A percentile compares a stretch with the other conserved stretches of the same genome.
Conservation (phyloP, 2,113 vertebrate genomes). For the Oreochromis aureus region DNA sequence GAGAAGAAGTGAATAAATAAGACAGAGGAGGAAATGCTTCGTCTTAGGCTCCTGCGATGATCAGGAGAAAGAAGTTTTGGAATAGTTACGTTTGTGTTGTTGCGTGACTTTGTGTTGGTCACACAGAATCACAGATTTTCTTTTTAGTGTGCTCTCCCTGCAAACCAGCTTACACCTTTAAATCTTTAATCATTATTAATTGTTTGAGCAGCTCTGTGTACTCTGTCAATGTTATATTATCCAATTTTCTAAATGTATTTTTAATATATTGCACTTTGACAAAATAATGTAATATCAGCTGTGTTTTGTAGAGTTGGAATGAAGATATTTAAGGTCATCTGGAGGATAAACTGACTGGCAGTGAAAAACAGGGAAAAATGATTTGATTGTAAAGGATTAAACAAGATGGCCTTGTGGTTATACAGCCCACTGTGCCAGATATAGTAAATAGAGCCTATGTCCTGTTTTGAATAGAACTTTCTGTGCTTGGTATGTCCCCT, state of each 20-base stretch:
- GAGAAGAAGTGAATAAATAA: not conserved
- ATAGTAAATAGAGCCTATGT: rapidly evolving
- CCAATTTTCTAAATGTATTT: not conserved
- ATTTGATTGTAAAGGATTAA: not conserved
- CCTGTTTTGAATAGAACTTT: not conserved
- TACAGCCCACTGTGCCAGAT: not conserved
- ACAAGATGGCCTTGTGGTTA: not conserved
- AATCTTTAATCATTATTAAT: rapidly evolving
- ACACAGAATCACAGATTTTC: not conserved
- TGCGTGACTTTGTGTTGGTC: rapidly evolving
- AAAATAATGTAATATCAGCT: not conserved
- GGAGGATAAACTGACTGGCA: not conserved
- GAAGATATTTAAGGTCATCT: not conserved
- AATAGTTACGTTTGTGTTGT: not conserved
- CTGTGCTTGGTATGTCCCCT: not conserved
- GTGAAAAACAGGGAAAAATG: not conserved
- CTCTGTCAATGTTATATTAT: not conserved
- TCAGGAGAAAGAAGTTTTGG: not conserved
- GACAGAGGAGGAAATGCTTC: not conserved
- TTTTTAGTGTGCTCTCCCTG: rapidly evolving
- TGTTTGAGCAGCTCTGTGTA: not conserved
- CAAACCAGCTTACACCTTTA: not conserved
- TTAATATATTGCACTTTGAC: not conserved
- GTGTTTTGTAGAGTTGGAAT: not conserved
- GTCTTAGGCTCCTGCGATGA: not conserved